Evolutionary conservation across 1,140 invertebrate genomes (phyloP).

Genomic region (Caenorhabditis briggsae): DNA sequence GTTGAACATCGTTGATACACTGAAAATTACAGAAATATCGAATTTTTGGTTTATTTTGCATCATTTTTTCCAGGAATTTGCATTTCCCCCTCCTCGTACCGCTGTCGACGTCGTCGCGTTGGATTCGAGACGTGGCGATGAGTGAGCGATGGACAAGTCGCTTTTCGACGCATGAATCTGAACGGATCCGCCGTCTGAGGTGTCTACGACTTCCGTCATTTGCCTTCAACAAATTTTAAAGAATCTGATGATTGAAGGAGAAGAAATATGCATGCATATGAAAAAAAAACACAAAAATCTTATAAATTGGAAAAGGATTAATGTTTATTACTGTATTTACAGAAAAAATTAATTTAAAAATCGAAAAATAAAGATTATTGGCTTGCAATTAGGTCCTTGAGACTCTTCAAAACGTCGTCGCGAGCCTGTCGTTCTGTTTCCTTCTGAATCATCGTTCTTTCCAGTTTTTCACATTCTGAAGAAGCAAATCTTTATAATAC

Average conservation of each 20-base stretch:
- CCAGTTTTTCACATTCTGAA: too few relatives aligned
- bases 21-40: constrained; percentile 5
- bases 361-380: too few relatives aligned
- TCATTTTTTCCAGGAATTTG: neutral
- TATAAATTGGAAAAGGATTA: too few relatives aligned
- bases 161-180: constrained; percentile 2
- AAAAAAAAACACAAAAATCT: neutral
- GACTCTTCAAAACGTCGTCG: too few relatives aligned
- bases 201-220: constrained; percentile 18
- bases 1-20: constrained; percentile 41
- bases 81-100: neutral
- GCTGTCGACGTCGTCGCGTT: constrained; percentile 33
- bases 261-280: neutral
- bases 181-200: neutral
- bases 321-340: too few relatives aligned
- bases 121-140: constrained; percentile 11
- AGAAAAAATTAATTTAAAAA: too few relatives aligned
- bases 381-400: too few relatives aligned
- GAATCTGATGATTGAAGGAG: too few relatives aligned
- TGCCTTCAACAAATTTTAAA: neutral
- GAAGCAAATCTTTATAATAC: too few relatives aligned
- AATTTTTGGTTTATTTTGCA: neutral
- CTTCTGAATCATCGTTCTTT: too few relatives aligned
- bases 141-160: constrained; percentile 14
- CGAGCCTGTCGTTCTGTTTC: too few relatives aligned